Evolutionary conservation across 2,888 invertebrate genomes (phyloP).

Genomic region (Drosophila meridionalis): DNA sequence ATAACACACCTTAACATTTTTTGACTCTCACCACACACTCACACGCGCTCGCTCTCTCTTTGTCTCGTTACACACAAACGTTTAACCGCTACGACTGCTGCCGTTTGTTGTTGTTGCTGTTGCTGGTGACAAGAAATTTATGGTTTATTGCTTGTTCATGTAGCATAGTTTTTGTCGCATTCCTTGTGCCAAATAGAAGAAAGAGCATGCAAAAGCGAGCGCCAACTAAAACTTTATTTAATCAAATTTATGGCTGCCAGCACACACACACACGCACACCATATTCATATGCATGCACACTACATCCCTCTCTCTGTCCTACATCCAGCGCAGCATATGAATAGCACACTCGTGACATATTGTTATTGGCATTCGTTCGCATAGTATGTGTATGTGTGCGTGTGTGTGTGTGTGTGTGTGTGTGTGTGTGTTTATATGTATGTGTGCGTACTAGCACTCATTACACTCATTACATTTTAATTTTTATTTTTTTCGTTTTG

Average conservation of each 20-base stretch:
- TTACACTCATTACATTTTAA: conserved; percentile 51
- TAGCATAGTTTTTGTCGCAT: conserved; percentile 78
- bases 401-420: neutral
- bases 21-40: conserved; percentile 10
- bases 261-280: conserved; percentile 3
- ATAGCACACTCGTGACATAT: conserved; percentile 61
- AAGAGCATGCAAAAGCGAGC: conserved; percentile 34
- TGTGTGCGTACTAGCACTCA: conserved; percentile 17
- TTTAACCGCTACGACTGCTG: conserved; percentile 54
- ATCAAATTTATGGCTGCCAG: conserved; percentile 77
- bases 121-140: conserved; percentile 74
- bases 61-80: conserved; percentile 49
- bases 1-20: conserved; percentile 48
- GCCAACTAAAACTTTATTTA: conserved; percentile 77
- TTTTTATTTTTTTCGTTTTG: conserved; percentile 41
- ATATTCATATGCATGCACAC: neutral
- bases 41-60: conserved; percentile 3
- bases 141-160: conserved; percentile 80
- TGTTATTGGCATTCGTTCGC: conserved; percentile 63
- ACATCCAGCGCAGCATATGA: conserved; percentile 17
- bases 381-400: neutral
- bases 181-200: conserved; percentile 59
- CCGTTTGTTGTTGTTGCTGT: conserved; percentile 34
- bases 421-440: conserved; percentile 12
- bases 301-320: neutral